Evolutionary conservation across 1,140 invertebrate species (phyloP), one percentile per base, ranked within the genome.

Genomic region (Aleiodes sp.): DNA sequence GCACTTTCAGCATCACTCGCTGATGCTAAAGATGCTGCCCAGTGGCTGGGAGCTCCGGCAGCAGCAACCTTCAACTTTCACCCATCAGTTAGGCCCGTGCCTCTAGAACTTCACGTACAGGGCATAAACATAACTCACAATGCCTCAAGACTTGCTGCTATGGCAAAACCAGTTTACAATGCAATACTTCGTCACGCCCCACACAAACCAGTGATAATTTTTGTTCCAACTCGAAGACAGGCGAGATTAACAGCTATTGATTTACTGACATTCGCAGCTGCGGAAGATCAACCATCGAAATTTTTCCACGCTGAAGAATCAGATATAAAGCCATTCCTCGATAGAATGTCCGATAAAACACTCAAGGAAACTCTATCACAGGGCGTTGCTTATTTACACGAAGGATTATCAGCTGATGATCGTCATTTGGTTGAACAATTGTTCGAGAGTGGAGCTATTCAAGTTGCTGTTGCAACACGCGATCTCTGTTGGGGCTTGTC

Each of bases 121-220:
- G 97, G 98, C 9, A 96, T 98, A 82, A 99, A 99, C 86, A 95
- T 99, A 10, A 98, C 96, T 0, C 98, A 99, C 86, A 98, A 98
- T 81, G 94, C 94, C 1, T 97, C 97, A 0, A 89, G 98, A 24
- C 88, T 99, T 1, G 92, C 98, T 1, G 96, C 98, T 0, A 99
- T 99, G 98, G 93, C 94, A 0, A 98, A 98, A 82, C 98, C 98
- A 0, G 93, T 96, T 0, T 99, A 99, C 84, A 97, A 98, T 80
- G 92, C 96, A 0, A 95, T 99, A n/a, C 74, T 94, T 1, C 91
- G 94, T 41, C 91, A 98, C 78, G 95, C 95, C 61, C 90, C 93
- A 0, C 91, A 93, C 72, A 96, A 96, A 79, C 97, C 98, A 0
- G 94, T 93, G 0, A 93, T 98, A 43, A 91, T 99, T n/a, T 99